Evolutionary conservation across 2,888 invertebrate species (phyloP), one percentile per base, ranked within the genome.

Genomic region (Torymus auratus): DNA sequence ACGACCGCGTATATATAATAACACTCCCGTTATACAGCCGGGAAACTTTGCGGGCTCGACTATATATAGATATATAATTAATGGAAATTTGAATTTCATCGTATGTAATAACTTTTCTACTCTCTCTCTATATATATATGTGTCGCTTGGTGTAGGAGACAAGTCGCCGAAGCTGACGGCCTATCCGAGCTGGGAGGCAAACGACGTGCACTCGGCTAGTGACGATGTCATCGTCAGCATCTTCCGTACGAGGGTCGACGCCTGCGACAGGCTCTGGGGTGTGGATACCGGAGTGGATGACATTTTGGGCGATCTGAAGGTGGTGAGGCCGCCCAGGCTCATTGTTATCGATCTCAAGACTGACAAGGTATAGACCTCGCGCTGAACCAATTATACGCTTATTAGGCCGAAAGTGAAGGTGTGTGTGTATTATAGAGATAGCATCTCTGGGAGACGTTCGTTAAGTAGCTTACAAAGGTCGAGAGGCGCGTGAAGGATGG

Each of bases 251-350:
- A 93, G 92, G 83, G 94, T 95, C 0, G 96, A 96, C 88, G 92
- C 92, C 5, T 96, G 96, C 86, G 96, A 96, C 88, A 93, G 96
- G 64, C 92, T 96, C 11, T 96, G 96, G 96, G 94, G 96, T 5
- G 93, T 96, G 91, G 96, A 96, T 88, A 94, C 95, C 0, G 96
- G 96, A 74, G 90, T 96, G 56, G 94, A 95, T 61, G 95, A 96
- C 88, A 95, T 96, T 90, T 91, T 94, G 71, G 96, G 96, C 88
- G 91, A 92, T 87, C 86, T 84, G 11, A 87, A 86, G 15, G 82
- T 87, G 28, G 83, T 91, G 13, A 93, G 93, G 81, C 92, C 92
- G 0, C 94, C 95, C 10, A 93, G 95, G 0, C 92, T 96, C 62
- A 86, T 91, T 61, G 93, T 94, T 1, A 93, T 95, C 77, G 96